A percentile compares a stretch with the other conserved stretches of the same genome.
phyloP scores from a whole-genome alignment of 1,140 invertebrate species.

The Zophobas morio region DNA sequence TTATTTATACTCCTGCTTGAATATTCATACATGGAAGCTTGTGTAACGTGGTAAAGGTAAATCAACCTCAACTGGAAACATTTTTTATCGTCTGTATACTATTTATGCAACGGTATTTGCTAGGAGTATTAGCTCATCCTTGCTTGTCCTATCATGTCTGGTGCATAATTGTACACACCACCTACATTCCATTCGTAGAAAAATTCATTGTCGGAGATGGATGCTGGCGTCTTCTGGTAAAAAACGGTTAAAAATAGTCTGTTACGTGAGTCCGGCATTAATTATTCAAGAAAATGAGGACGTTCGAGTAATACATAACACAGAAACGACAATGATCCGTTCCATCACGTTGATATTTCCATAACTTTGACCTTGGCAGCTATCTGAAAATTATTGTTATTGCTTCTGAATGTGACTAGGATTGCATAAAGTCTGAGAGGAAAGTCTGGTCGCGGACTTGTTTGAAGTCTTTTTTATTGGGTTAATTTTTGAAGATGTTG shows the following conservation, averaged over 20 bases:
- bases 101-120: constrained; percentile 2
- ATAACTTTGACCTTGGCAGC: constrained; percentile 4
- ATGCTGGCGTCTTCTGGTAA: neutral
- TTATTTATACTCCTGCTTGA: constrained; percentile 20
- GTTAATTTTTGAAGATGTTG: too few relatives aligned
- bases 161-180: neutral
- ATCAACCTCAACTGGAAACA: constrained; percentile 28
- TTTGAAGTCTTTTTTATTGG: too few relatives aligned
- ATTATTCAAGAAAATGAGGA: neutral
- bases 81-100: neutral
- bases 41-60: constrained; percentile 36
- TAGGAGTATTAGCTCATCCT: constrained; percentile 11
- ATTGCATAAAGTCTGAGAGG: constrained; percentile 2
- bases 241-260: neutral
- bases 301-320: neutral
- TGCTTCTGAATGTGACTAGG: constrained; percentile 16
- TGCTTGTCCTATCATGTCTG: neutral
- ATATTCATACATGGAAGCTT: constrained; percentile 25
- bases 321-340: neutral
- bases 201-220: neutral
- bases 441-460: neutral
- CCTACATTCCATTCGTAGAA: neutral
- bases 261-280: neutral
- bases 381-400: constrained; percentile 33
- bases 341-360: neutral